Evolutionary conservation across 2,113 vertebrate genomes (phyloP).

Genomic region (Podarcis cretensis): DNA sequence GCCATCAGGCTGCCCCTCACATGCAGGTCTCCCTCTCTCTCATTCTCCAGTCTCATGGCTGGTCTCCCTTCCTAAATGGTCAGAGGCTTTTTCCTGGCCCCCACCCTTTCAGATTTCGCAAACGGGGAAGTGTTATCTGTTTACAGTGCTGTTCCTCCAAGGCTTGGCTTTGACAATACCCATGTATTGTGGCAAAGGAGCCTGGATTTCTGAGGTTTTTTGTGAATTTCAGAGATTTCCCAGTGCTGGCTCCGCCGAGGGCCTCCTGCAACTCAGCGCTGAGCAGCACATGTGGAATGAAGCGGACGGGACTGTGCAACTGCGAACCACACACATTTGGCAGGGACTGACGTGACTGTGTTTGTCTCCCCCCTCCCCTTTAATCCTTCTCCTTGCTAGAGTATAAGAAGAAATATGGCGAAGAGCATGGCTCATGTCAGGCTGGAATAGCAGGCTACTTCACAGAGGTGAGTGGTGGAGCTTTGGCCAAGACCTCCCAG

Average conservation of each 20-base stretch:
- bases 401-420: slow-evolving; percentile 98
- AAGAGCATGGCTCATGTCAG: slow-evolving; percentile 98
- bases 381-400: slow-evolving; percentile 79
- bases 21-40: not conserved
- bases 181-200: slow-evolving; percentile 6
- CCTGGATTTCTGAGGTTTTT: slow-evolving; percentile 44
- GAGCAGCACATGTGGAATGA: not conserved
- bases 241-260: not conserved
- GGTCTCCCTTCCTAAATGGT: not conserved
- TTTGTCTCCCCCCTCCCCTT: slow-evolving; percentile 57
- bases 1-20: not conserved
- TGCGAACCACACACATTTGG: not conserved
- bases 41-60: not conserved
- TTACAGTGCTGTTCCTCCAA: not conserved
- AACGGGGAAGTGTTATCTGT: not conserved
- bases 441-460: slow-evolving; percentile 95
- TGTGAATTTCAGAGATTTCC: slow-evolving; percentile 24
- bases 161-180: slow-evolving; percentile 15
- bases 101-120: not conserved
- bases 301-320: not conserved
- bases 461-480: slow-evolving; percentile 84
- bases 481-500: rapidly evolving
- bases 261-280: not conserved
- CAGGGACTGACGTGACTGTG: slow-evolving; percentile 69
- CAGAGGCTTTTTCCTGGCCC: not conserved